Conservation (phyloP, 2,888 invertebrate genomes). For the Tetragonisca angustula region DNA sequence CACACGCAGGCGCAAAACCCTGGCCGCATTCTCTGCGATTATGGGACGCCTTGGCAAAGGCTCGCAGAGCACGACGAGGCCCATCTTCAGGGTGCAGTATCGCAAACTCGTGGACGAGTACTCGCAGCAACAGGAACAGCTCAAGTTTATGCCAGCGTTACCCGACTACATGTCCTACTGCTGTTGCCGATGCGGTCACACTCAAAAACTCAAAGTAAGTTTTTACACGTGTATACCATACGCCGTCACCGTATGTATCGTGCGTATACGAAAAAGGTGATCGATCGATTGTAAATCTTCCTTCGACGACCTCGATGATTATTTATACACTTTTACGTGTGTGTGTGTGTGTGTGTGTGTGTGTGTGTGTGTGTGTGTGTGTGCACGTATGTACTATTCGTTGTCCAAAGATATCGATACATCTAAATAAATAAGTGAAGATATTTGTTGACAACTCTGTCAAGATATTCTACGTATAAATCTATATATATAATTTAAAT, state of each 20-base stretch:
- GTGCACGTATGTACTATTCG: no score
- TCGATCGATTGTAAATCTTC: no score
- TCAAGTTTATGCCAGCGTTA: conserved; percentile 85
- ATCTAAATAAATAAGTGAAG: no score
- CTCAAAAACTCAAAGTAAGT: conserved; percentile 86
- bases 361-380: no score
- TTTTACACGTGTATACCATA: background rate
- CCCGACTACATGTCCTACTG: conserved; percentile 87
- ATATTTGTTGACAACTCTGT: no score
- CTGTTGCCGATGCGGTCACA: conserved; percentile 87
- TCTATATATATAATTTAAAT: no score
- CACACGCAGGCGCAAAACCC: conserved; percentile 81
- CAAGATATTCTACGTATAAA: no score
- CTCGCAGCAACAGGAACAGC: conserved; percentile 81
- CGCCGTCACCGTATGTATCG: background rate
- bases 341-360: no score
- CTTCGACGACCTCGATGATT: no score
- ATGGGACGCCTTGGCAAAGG: conserved; percentile 86
- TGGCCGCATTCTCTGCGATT: conserved; percentile 82
- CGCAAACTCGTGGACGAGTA: conserved; percentile 86
- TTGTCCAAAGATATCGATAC: no score
- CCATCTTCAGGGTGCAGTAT: conserved; percentile 86
- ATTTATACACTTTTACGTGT: no score
- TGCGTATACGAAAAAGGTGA: no score
- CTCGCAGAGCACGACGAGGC: conserved; percentile 82